A percentile compares a stretch with the other conserved stretches of the same genome.
Conservation (phyloP, 2,888 invertebrate genomes). For the Brachylomia viminalis region DNA sequence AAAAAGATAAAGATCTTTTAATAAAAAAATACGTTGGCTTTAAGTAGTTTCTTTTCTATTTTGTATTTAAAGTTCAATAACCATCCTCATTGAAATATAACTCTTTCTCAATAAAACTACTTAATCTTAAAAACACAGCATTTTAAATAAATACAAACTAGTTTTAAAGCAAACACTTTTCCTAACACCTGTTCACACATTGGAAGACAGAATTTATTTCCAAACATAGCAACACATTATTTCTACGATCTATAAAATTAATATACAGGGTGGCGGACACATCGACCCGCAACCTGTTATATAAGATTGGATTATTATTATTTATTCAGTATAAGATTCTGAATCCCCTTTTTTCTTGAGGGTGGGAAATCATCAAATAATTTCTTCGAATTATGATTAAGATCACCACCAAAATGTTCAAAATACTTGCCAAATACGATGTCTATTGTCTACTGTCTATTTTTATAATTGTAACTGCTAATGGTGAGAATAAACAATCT, state of each 20-base stretch:
- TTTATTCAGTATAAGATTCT: too few relatives aligned
- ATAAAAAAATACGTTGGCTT: not conserved
- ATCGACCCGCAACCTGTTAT: too few relatives aligned
- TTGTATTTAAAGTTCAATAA: slow-evolving; percentile 7
- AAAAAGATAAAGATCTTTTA: not conserved
- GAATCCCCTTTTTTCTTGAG: too few relatives aligned
- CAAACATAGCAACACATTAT: slow-evolving; percentile 1
- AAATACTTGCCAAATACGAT: too few relatives aligned
- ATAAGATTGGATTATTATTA: too few relatives aligned
- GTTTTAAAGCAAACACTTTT: slow-evolving; percentile 39
- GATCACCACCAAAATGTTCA: too few relatives aligned
- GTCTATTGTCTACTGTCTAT: too few relatives aligned
- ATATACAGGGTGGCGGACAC: not conserved
- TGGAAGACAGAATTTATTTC: slow-evolving; percentile 20
- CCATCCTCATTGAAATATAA: not conserved
- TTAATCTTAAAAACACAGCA: not conserved
- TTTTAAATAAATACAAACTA: slow-evolving; percentile 27
- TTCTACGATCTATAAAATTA: not conserved
- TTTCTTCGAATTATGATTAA: too few relatives aligned
- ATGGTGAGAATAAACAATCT: too few relatives aligned
- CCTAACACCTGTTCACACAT: slow-evolving; percentile 47
- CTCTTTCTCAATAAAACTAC: not conserved
- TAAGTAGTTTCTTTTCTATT: not conserved
- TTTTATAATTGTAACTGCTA: too few relatives aligned
- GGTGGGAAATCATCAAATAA: too few relatives aligned